phyloP scores from a whole-genome alignment of 2,797 vertebrate genomes.

The Sebastes reedi region DNA sequence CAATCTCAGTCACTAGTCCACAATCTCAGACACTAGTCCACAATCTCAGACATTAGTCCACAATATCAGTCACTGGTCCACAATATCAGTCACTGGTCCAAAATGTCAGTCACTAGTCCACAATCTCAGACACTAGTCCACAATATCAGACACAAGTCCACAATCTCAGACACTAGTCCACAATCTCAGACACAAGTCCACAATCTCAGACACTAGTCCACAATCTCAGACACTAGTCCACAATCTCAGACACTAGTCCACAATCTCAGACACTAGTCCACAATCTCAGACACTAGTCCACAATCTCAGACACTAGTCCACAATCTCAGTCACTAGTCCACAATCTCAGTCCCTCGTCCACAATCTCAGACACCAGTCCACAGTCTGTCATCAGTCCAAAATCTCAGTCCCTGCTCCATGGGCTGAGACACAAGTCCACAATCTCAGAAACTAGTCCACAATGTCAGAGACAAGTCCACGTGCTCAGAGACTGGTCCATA shows the following conservation, averaged over 20 bases:
- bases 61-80: accelerated
- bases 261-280: not conserved
- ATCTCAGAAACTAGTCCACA: too few relatives aligned
- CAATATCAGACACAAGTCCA: not conserved
- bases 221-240: accelerated
- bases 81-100: not conserved
- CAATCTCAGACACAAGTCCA: not conserved
- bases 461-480: too few relatives aligned
- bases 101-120: not conserved
- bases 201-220: not conserved
- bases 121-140: not conserved
- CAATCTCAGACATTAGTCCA: not conserved
- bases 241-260: too few relatives aligned
- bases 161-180: not conserved
- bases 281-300: too few relatives aligned
- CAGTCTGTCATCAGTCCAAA: too few relatives aligned
- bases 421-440: too few relatives aligned
- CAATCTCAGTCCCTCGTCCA: too few relatives aligned
- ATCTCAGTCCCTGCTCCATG: too few relatives aligned
- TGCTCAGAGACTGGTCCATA: too few relatives aligned
- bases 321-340: too few relatives aligned
- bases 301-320: accelerated
- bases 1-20: not conserved
- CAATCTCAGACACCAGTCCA: too few relatives aligned
- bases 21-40: not conserved